A percentile compares a stretch with the other conserved stretches of the same genome.
Conservation (phyloP, 2,888 invertebrate species). For the Apamea monoglypha region DNA sequence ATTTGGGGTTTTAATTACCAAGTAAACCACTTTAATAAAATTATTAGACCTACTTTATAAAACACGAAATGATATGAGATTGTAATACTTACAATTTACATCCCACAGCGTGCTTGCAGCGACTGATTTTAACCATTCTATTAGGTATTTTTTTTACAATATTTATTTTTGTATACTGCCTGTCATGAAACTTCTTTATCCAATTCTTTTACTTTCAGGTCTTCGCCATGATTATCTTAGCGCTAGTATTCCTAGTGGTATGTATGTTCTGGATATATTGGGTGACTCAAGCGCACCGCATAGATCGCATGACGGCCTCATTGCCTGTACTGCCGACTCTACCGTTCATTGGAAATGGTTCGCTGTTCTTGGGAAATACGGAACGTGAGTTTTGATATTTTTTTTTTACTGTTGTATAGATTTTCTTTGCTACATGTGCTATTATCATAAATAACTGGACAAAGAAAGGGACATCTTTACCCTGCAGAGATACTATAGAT, state of each 20-base stretch:
- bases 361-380: slow-evolving; percentile 81
- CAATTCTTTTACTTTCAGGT: slow-evolving; percentile 35
- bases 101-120: background rate
- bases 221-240: slow-evolving; percentile 75
- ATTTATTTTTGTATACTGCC: background rate
- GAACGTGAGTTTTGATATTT: slow-evolving; percentile 73
- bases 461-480: background rate
- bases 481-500: background rate
- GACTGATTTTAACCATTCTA: background rate
- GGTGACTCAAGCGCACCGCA: slow-evolving; percentile 66
- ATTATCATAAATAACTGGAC: background rate
- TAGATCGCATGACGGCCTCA: slow-evolving; percentile 76
- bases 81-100: background rate
- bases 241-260: slow-evolving; percentile 64
- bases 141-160: background rate
- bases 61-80: background rate
- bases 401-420: too few relatives aligned
- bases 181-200: background rate
- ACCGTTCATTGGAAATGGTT: slow-evolving; percentile 81
- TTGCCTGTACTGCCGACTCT: slow-evolving; percentile 75
- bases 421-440: background rate
- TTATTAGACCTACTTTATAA: background rate
- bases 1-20: too few relatives aligned
- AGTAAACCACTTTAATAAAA: too few relatives aligned
- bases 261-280: slow-evolving; percentile 75